Conservation (phyloP, 2,888 invertebrate species). For the Drosophila atroscutellata region DNA sequence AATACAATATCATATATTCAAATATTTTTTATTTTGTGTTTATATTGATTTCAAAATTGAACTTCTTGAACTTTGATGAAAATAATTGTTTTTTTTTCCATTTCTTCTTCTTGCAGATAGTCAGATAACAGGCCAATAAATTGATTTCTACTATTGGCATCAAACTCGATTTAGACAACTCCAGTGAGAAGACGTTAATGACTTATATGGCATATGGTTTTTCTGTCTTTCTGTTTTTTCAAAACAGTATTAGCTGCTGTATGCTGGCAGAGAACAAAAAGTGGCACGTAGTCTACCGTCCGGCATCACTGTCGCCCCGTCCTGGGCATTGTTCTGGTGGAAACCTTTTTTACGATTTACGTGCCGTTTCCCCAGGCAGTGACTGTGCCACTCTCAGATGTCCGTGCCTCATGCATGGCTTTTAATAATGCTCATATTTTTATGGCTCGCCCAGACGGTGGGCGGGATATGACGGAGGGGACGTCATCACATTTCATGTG, state of each 20-base stretch:
- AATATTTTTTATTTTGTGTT: not conserved
- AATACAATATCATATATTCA: too few relatives aligned
- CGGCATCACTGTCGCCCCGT: constrained; percentile 3
- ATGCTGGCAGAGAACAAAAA: constrained; percentile 9
- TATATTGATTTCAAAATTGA: not conserved
- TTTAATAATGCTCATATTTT: constrained; percentile 78
- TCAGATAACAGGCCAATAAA: not conserved
- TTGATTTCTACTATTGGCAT: not conserved
- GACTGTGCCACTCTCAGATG: constrained; percentile 37
- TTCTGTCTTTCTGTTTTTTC: not conserved
- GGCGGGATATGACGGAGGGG: constrained; percentile 27
- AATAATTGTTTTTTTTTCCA: not conserved
- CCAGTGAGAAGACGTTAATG: constrained; percentile 41
- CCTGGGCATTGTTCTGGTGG: constrained; percentile 43
- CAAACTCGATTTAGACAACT: constrained; percentile 15
- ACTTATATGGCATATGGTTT: constrained; percentile 11
- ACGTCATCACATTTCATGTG: constrained; percentile 70
- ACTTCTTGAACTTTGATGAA: not conserved
- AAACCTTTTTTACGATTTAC: constrained; percentile 79
- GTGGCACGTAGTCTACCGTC: constrained; percentile 41
- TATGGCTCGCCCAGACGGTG: constrained; percentile 61
- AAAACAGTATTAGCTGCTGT: constrained; percentile 33
- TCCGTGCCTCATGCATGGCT: constrained; percentile 63
- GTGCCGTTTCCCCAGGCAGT: constrained; percentile 71
- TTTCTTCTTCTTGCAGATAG: not conserved